Base-by-base conservation (phyloP, 2,888 invertebrate genomes). In the Apodemia zela region DNA sequence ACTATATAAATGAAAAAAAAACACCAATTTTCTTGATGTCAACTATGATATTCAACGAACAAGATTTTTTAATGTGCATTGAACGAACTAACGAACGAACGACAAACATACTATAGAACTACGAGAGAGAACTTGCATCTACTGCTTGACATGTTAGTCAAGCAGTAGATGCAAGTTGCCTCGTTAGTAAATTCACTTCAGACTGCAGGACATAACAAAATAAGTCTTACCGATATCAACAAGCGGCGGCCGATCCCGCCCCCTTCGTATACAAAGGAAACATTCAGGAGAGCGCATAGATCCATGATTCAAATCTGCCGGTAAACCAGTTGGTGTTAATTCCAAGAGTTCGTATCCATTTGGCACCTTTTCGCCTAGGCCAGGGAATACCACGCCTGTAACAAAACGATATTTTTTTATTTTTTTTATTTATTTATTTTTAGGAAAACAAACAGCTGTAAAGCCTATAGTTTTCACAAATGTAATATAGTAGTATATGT, bases 301-400 rank as follows among this genome's bases (percentile, higher is more conserved):
- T 42, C 99, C 99, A 94, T 98, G 98, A 87, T 99, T 99, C 68
- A 99, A 93, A 87, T 99, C 98, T 0, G 99, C 99, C 25, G 95
- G 95, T 71, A 97, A 92, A 0, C 98, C 97, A 60, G 96, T 94
- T 49, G 98, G 98, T 3, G 98, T 98, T 62, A 93, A 85, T 70
- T 96, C 96, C 59, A 95, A 76, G 51, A 96, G 86, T 69, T 94
- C 94, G 81, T 93, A 98, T 25, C 95, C 98, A 68, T 94, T 94
- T 0, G 98, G 98, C 63, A 96, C 93, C 38, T 92, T 93, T 88
- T 99, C 99, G 11, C 96, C 98, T 7, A 98, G 92, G 29, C 95
- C 94, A 0, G 98, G 97, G 84, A 98, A 98, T 77, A 91, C 75
- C 58, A 91, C 81, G 64, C 84, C 90, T 92, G 82, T 21, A 83